These are phyloP conservation scores for Macheiramphus alcinus DNA, from an alignment of 2,113 vertebrate genomes.

Conservation along the genomic window DNA sequence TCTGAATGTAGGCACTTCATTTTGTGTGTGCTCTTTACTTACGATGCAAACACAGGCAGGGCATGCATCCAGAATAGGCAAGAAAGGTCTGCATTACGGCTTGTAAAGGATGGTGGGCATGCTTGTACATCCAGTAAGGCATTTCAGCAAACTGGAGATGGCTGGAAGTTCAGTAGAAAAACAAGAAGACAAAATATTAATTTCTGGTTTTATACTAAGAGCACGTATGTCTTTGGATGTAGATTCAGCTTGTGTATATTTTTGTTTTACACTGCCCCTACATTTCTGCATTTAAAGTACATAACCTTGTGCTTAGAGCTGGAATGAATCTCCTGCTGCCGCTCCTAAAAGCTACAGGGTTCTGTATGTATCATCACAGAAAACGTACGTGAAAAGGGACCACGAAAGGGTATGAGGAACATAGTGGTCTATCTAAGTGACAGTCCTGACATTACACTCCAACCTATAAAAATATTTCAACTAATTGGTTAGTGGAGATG, in stretches of 20 bases:
- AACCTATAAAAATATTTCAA: neutral
- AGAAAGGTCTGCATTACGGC: neutral
- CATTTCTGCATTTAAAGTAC: neutral
- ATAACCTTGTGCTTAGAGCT: neutral
- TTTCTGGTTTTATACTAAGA: neutral
- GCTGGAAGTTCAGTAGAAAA: neutral
- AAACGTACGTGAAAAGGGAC: neutral
- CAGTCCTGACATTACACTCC: neutral
- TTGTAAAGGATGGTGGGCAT: neutral
- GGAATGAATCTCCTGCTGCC: neutral
- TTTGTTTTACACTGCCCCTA: neutral
- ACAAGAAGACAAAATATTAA: neutral
- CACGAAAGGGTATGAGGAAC: neutral
- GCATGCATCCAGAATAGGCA: neutral
- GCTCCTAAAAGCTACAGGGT: neutral
- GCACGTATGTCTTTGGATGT: neutral
- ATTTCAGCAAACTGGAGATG: neutral
- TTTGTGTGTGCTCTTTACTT: neutral
- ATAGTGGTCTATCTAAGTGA: neutral
- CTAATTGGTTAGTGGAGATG: neutral
- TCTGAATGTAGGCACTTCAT: neutral
- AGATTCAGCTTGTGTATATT: neutral
- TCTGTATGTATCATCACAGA: neutral
- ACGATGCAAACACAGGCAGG: neutral
- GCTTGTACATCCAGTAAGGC: neutral